Base-by-base conservation (phyloP, 1,140 invertebrate genomes). In the Camponotus floridanus region DNA sequence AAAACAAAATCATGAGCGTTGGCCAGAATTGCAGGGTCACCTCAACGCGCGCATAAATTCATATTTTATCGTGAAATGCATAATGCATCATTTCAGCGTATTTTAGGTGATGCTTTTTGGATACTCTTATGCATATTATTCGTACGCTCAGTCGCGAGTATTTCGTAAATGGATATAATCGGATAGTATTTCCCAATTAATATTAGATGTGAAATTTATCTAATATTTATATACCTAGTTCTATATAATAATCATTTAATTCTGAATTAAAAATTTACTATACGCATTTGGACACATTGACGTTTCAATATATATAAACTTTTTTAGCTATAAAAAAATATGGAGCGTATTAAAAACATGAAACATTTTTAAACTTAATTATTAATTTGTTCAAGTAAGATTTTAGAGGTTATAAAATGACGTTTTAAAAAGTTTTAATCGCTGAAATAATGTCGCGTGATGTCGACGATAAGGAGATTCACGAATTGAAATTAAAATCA, bases 41-140 rank as follows among this genome's bases (percentile, higher is more conserved):
- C 79, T 90, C 89, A 87, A 87, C 79, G 84, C 59, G 74, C 64
- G 89, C 86, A 90, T 90, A 90, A 90, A 90, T 88, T 90, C 86
- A 89, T 87, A 90, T 86, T 87, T 92, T 89, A 86, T 90, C 83
- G 67, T 83, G 84, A 76, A 85, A 90, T 90, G 80, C 88, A 90
- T 90, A 87, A 90, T 90, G 88, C 88, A 90, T 89, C 71, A 76
- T 84, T 81, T 76, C 68, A 73, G 87, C 85, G 83, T 90, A 90
- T 90, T 90, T 90, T 87, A 89, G 76, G 61, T 84, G 80, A 57
- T 55, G 76, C 64, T 89, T 89, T 89, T 89, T 89, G 73, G 39
- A 73, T 8, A 78, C 78, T 89, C 87, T 83, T 61, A 67, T 86
- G 87, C 87, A 86, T 84, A 83, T 81, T 62, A 55, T 83, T 89